A percentile compares a stretch with the other conserved stretches of the same genome.
Evolutionary conservation across 2,113 vertebrate species (phyloP).

Genomic region (Syngnathus scovelli): DNA sequence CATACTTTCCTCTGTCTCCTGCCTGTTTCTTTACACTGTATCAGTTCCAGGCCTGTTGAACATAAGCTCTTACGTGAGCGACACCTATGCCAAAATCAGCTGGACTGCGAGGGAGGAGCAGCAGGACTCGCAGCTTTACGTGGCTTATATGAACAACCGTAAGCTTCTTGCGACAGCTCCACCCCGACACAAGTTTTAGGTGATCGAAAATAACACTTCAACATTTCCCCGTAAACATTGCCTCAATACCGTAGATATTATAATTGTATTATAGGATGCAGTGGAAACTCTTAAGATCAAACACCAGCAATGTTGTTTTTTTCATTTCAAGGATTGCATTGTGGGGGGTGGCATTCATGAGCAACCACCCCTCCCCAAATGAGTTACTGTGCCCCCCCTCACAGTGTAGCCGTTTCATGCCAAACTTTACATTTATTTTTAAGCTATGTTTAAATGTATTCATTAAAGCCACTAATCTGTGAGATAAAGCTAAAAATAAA

Average conservation of each 20-base stretch:
- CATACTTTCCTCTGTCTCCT: conserved; percentile 35
- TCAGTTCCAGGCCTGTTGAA: conserved; percentile 70
- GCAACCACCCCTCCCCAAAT: not conserved
- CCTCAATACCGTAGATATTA: not conserved
- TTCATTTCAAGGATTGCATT: not conserved
- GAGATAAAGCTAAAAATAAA: too few species aligned
- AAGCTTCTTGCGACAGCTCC: conserved; percentile 58
- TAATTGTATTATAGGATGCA: not conserved
- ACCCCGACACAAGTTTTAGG: conserved; percentile 22
- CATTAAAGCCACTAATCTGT: too few species aligned
- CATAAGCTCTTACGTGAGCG: conserved; percentile 71
- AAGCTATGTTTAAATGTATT: too few species aligned
- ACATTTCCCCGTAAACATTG: not conserved
- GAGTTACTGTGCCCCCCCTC: not conserved
- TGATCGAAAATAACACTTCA: conserved; percentile 23
- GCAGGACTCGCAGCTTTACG: conserved; percentile 66
- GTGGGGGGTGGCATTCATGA: not conserved
- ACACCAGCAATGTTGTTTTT: not conserved
- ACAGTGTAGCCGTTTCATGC: not conserved
- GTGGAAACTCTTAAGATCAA: not conserved
- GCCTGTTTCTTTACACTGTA: conserved; percentile 43
- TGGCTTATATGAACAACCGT: conserved; percentile 75
- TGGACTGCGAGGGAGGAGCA: conserved; percentile 68
- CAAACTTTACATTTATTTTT: not conserved
- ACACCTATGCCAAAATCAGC: conserved; percentile 76